These are phyloP conservation scores for Hydroisotoma schaefferi DNA, from an alignment of 2,888 invertebrate genomes.

Conservation along the genomic window DNA sequence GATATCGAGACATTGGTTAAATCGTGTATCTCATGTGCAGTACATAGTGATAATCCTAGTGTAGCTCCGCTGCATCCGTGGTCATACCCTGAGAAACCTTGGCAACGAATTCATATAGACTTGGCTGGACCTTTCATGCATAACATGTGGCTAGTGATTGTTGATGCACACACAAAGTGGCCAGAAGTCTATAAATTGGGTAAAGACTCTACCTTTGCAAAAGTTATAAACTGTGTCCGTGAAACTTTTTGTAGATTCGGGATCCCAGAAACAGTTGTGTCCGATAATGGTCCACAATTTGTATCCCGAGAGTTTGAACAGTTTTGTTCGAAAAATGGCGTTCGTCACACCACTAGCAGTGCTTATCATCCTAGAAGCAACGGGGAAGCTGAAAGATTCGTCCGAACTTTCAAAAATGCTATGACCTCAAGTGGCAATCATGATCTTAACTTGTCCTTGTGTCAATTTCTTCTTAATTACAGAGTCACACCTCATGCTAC, in stretches of 20 bases:
- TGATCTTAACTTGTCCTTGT: slow-evolving; percentile 1
- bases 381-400: slow-evolving; percentile 26
- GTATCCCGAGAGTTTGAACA: slow-evolving; percentile 17
- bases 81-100: slow-evolving; percentile 24
- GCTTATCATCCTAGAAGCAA: slow-evolving; percentile 25
- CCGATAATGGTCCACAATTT: slow-evolving; percentile 24
- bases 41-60: slow-evolving; percentile 4
- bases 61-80: slow-evolving; percentile 26
- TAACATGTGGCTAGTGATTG: slow-evolving; percentile 27
- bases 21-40: slow-evolving; percentile 1
- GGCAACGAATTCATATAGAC: slow-evolving; percentile 26
- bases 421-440: background rate
- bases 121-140: slow-evolving; percentile 28
- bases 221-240: slow-evolving; percentile 5
- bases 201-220: slow-evolving; percentile 2
- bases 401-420: slow-evolving; percentile 12
- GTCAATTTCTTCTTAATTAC: slow-evolving; percentile 6
- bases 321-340: slow-evolving; percentile 19
- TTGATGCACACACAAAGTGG: slow-evolving; percentile 34
- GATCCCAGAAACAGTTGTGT: slow-evolving; percentile 14
- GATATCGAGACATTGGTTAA: slow-evolving; percentile 18
- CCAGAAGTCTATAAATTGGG: slow-evolving; percentile 23
- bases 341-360: slow-evolving; percentile 20
- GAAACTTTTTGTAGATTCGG: slow-evolving; percentile 19
- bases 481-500: slow-evolving; percentile 17